phyloP scores from a whole-genome alignment of 1,140 invertebrate species.

The Eriosoma lanigerum region DNA sequence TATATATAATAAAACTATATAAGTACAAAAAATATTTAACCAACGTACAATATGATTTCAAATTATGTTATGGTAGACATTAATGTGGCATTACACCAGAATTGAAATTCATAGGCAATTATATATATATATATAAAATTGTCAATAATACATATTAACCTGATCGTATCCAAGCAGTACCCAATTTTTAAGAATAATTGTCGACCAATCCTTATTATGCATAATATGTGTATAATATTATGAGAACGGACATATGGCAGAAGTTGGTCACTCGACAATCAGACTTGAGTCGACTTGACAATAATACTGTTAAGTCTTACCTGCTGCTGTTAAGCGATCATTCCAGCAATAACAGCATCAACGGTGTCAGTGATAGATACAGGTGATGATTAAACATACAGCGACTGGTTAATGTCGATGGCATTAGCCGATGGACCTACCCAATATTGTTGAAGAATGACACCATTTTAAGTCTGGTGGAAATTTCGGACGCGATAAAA shows the following conservation, averaged over 20 bases:
- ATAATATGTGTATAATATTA: background rate
- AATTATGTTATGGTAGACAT: too few species aligned
- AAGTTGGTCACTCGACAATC: background rate
- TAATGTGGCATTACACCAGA: too few species aligned
- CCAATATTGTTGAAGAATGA: background rate
- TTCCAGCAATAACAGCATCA: background rate
- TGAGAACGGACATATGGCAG: background rate
- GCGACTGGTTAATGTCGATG: background rate
- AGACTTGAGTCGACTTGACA: background rate
- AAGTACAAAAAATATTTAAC: background rate
- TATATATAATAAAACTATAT: background rate
- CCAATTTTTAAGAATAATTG: background rate
- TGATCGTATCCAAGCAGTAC: background rate
- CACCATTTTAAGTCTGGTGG: background rate
- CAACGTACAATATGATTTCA: too few species aligned
- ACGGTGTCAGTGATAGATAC: too few species aligned
- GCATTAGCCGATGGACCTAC: background rate
- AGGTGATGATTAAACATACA: background rate
- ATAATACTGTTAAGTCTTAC: background rate
- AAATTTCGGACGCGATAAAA: too few species aligned
- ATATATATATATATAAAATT: too few species aligned
- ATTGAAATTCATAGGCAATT: too few species aligned
- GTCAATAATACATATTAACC: background rate
- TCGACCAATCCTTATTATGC: background rate
- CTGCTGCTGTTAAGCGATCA: background rate